phyloP scores from a whole-genome alignment of 2,797 vertebrate species.

The Monodelphis domestica region DNA sequence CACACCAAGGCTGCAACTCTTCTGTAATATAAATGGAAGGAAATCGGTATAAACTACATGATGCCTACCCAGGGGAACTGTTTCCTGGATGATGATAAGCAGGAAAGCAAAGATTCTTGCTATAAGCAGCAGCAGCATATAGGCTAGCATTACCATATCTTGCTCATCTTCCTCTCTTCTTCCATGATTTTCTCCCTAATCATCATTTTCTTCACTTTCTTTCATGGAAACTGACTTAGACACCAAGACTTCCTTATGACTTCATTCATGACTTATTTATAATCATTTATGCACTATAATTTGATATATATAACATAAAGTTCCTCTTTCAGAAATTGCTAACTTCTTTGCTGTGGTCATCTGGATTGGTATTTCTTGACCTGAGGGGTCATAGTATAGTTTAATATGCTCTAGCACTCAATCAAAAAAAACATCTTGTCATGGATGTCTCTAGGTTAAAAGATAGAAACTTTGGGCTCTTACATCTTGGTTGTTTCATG shows the following conservation, averaged over 20 bases:
- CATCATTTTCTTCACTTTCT: constrained; percentile 89
- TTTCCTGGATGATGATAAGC: constrained; percentile 91
- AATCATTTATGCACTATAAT: background rate
- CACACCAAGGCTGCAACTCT: background rate
- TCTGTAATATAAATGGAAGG: background rate
- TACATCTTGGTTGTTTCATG: background rate
- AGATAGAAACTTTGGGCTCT: background rate
- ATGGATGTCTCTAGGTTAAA: background rate
- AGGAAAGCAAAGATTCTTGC: constrained; percentile 88
- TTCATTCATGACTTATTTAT: background rate
- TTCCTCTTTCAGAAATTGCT: background rate
- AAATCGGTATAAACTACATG: background rate
- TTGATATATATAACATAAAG: no score
- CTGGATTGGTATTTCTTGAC: background rate
- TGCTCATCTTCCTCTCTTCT: constrained; percentile 92
- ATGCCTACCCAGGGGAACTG: constrained; percentile 98
- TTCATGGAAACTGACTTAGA: constrained; percentile 61
- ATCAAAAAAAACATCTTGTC: background rate
- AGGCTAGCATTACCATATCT: constrained; percentile 92
- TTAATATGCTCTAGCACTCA: background rate
- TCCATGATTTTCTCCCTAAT: constrained; percentile 86
- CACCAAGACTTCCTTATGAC: background rate
- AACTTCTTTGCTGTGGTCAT: background rate
- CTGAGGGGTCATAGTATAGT: background rate
- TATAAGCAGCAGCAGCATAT: constrained; percentile 95